phyloP scores from a whole-genome alignment of 2,797 vertebrate species.

The Gorsachius magnificus region DNA sequence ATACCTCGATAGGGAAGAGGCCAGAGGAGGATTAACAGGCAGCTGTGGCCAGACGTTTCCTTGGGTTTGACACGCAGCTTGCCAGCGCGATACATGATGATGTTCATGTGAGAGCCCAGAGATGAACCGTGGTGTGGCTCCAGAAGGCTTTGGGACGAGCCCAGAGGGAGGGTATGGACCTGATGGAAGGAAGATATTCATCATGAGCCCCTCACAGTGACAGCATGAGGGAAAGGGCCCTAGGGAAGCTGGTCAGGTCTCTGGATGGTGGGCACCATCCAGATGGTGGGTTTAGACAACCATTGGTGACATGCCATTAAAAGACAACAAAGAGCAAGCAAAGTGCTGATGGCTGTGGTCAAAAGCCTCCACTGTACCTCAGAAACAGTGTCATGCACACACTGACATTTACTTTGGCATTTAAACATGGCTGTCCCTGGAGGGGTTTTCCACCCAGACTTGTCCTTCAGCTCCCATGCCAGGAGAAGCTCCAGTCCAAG shows the following conservation, averaged over 20 bases:
- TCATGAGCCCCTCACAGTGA: neutral
- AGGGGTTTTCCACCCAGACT: neutral
- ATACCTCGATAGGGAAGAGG: neutral
- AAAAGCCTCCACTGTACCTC: neutral
- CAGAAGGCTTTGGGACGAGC: neutral
- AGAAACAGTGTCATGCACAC: neutral
- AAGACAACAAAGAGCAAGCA: neutral
- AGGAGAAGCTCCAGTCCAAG: neutral
- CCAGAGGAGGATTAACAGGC: neutral
- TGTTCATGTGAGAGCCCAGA: neutral
- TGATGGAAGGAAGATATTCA: neutral
- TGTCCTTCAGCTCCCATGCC: neutral
- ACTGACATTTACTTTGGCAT: neutral
- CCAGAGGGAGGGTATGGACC: neutral
- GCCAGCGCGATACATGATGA: neutral
- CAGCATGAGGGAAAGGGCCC: neutral
- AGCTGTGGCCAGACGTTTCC: accelerated
- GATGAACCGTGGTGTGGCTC: neutral
- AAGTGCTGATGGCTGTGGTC: neutral
- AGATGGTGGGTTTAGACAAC: neutral
- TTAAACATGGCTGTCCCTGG: neutral
- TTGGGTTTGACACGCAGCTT: neutral
- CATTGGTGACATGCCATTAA: neutral
- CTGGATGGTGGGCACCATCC: neutral
- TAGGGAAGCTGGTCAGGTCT: neutral